Evolutionary conservation across 1,140 invertebrate species (phyloP).

Genomic region (Protaetia brevitarsis): DNA sequence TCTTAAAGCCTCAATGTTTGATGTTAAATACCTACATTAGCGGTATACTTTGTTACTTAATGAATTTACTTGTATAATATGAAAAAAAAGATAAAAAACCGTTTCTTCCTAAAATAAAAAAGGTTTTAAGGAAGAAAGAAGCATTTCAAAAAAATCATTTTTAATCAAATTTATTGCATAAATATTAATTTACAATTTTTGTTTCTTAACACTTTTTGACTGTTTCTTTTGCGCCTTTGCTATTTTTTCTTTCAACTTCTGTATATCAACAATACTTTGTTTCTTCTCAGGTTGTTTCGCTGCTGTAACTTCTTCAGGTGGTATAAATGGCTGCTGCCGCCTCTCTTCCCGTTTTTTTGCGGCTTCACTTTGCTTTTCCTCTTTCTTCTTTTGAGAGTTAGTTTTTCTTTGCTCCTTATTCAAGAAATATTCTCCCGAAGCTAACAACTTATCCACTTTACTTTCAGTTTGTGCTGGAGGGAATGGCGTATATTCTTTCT

Average conservation of each 20-base stretch:
- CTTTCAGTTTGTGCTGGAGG: slow-evolving; percentile 90
- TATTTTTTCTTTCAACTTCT: slow-evolving; percentile 69
- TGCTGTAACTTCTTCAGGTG: slow-evolving; percentile 64
- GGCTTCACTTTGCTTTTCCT: slow-evolving; percentile 68
- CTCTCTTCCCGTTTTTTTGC: slow-evolving; percentile 72
- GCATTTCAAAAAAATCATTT: too few species aligned
- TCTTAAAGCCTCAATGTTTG: too few species aligned
- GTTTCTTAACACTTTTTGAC: not conserved
- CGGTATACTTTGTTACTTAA: too few species aligned
- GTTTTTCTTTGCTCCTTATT: slow-evolving; percentile 77
- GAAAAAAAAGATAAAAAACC: too few species aligned
- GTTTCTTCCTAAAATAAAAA: too few species aligned
- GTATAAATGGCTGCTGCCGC: slow-evolving; percentile 76
- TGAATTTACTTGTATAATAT: too few species aligned
- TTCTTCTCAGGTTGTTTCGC: slow-evolving; percentile 35
- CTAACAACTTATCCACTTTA: slow-evolving; percentile 91
- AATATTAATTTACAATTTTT: not conserved
- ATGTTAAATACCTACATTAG: too few species aligned
- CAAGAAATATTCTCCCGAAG: slow-evolving; percentile 95
- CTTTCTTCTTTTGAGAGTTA: slow-evolving; percentile 69
- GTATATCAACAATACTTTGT: slow-evolving; percentile 57
- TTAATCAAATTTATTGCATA: not conserved
- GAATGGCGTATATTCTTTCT: slow-evolving; percentile 96
- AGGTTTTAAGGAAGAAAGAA: too few species aligned
- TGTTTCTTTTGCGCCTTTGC: slow-evolving; percentile 58